Evolutionary conservation across 2,888 invertebrate genomes (phyloP).

Genomic region (Agrotis puta): DNA sequence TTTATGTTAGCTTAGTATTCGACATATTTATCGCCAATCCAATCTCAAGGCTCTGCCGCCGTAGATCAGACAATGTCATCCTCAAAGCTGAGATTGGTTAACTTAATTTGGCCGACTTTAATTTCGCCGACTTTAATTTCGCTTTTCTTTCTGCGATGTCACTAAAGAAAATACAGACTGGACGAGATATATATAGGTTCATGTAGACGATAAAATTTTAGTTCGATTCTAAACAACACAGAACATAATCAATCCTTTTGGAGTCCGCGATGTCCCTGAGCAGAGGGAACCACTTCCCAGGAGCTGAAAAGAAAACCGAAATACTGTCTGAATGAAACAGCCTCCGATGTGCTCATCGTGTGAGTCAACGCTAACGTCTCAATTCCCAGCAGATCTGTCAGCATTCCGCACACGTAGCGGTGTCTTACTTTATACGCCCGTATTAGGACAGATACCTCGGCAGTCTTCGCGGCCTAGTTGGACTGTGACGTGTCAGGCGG

Average conservation of each 20-base stretch:
- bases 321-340: neutral
- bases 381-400: constrained; percentile 11
- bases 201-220: neutral
- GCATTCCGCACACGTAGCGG: constrained; percentile 36
- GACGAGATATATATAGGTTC: neutral
- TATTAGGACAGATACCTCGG: constrained; percentile 37
- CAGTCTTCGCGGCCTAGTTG: constrained; percentile 4
- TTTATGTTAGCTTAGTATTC: too few species aligned
- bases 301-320: too few species aligned
- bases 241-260: neutral
- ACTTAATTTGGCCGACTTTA: too few species aligned
- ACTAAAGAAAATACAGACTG: too few species aligned
- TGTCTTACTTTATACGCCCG: constrained; percentile 20
- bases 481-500: constrained; percentile 3
- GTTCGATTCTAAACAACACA: neutral
- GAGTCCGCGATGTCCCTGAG: neutral
- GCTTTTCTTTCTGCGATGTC: too few species aligned
- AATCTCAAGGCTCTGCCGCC: too few species aligned
- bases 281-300: too few species aligned
- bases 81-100: too few species aligned
- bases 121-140: too few species aligned
- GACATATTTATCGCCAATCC: too few species aligned
- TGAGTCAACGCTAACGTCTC: constrained; percentile 6
- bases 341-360: neutral
- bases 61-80: too few species aligned